Percentiles rank a stretch among this genome's conserved stretches.
Conservation (phyloP, 2,797 vertebrate species). For the Sardinella longiceps region DNA sequence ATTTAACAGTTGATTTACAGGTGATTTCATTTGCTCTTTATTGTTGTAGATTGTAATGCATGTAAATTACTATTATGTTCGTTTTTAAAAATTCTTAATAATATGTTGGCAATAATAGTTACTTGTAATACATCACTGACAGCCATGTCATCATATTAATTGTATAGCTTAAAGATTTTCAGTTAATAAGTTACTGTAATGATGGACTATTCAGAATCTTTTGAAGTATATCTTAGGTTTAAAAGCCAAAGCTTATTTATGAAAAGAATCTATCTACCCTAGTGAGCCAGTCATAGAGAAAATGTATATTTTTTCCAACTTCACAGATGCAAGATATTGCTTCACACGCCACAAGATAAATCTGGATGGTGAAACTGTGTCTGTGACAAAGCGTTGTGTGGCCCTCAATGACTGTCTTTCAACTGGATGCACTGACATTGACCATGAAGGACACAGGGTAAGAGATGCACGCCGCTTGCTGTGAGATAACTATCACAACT, state of each 20-base stretch:
- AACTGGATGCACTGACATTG: slow-evolving; percentile 75
- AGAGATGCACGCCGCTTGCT: background rate
- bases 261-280: background rate
- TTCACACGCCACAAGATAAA: slow-evolving; percentile 82
- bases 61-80: background rate
- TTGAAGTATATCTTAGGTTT: too few species aligned
- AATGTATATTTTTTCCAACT: background rate
- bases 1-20: background rate
- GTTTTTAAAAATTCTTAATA: background rate
- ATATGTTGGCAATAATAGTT: background rate
- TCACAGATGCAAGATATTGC: slow-evolving; percentile 80
- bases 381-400: slow-evolving; percentile 84
- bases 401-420: slow-evolving; percentile 78
- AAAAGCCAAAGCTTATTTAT: background rate
- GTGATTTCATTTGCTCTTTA: background rate
- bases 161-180: background rate
- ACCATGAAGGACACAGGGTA: slow-evolving; percentile 80
- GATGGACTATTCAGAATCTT: background rate
- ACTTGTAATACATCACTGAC: background rate
- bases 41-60: slow-evolving; percentile 1
- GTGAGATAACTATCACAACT: background rate
- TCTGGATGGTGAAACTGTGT: slow-evolving; percentile 76
- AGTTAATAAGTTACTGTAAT: background rate
- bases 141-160: background rate
- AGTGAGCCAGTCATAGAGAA: background rate